phyloP scores from a whole-genome alignment of 2,888 invertebrate species.

The Uloborus plumipes region DNA sequence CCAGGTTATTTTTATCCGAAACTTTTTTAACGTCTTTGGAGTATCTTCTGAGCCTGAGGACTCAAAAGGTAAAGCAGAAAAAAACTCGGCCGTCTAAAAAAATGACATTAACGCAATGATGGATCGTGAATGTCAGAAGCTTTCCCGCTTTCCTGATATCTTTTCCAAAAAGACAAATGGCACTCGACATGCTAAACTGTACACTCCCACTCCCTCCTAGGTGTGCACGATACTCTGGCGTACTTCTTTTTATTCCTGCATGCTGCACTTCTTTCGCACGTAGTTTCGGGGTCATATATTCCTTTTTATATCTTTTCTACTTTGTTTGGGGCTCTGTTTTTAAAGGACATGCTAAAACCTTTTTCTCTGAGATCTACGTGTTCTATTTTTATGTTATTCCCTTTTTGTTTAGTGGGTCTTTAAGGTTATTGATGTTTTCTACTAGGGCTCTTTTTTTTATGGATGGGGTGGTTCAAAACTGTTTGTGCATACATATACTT shows the following conservation, averaged over 20 bases:
- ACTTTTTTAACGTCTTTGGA: too few species aligned
- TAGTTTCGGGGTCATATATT: constrained; percentile 45
- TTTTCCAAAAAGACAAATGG: constrained; percentile 49
- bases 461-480: too few species aligned
- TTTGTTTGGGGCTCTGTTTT: background rate
- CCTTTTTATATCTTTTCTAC: constrained; percentile 16
- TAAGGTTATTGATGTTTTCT: constrained; percentile 4
- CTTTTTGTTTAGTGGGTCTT: background rate
- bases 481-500: too few species aligned
- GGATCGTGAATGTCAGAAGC: constrained; percentile 29
- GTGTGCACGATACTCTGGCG: background rate
- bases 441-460: background rate
- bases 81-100: constrained; percentile 7
- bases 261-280: constrained; percentile 32
- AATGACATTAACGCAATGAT: constrained; percentile 30
- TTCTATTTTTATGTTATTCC: too few species aligned
- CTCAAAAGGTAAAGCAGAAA: constrained; percentile 13
- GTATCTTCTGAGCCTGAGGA: constrained; percentile 1
- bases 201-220: background rate
- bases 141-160: constrained; percentile 28
- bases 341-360: background rate
- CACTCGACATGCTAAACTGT: constrained; percentile 44
- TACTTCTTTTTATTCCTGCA: constrained; percentile 1
- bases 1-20: constrained; percentile 18
- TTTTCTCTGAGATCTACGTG: background rate